Evolutionary conservation across 2,113 vertebrate genomes (phyloP).

Genomic region (human (Homo sapiens)): DNA sequence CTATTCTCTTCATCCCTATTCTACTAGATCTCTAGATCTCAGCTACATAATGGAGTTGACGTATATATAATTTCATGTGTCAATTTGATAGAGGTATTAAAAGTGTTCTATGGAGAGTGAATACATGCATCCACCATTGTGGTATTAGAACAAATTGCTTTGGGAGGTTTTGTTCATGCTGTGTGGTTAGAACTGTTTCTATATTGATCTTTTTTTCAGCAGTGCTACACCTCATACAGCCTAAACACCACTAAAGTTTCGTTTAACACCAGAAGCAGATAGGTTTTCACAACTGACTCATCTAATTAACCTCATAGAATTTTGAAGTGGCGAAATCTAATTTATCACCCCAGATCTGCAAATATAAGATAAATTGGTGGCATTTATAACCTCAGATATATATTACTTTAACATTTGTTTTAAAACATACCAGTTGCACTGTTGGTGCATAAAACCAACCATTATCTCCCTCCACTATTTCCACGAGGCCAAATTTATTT

Average conservation of each 20-base stretch:
- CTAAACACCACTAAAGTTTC: not conserved
- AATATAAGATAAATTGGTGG: not conserved
- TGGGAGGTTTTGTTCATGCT: not conserved
- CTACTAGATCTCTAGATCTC: not conserved
- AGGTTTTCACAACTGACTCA: not conserved
- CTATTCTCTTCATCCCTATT: not conserved
- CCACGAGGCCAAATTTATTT: not conserved
- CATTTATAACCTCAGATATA: not conserved
- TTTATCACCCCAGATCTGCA: not conserved
- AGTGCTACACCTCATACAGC: not conserved
- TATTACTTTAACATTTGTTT: constrained; percentile 12
- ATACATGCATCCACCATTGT: not conserved
- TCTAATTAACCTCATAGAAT: not conserved
- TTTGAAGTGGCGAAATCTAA: not conserved
- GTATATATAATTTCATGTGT: not conserved
- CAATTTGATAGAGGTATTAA: constrained; percentile 33
- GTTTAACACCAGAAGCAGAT: not conserved
- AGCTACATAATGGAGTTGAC: not conserved
- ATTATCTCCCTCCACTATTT: not conserved
- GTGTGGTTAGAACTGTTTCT: not conserved
- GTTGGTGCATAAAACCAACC: not conserved
- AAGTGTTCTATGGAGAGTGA: not conserved
- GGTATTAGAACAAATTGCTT: not conserved
- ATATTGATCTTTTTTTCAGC: not conserved
- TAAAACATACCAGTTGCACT: not conserved